Evolutionary conservation across 2,888 invertebrate genomes (phyloP), one percentile per base, ranked within the genome.

Genomic region (Mesorhabditis spiculigera): DNA sequence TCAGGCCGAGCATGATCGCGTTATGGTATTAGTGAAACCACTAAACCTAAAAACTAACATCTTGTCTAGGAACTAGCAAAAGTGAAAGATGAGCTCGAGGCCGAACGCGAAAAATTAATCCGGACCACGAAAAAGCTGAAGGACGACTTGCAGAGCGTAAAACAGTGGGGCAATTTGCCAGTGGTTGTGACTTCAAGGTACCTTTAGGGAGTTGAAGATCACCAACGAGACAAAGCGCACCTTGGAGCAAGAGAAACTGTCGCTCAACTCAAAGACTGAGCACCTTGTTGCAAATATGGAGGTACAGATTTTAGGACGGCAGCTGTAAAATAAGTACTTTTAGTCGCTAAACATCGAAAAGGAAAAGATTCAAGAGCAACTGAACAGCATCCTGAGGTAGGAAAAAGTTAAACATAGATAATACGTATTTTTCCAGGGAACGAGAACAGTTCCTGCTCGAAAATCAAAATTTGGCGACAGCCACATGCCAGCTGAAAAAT

Each of bases 31-130:
- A 63, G 28, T 63, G n/a, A 10, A 13, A 16, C 28, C 63, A 13
- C n/a, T 8, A 63, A 63, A 16, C 28, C 63, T 28, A 2, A 42
- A 41, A 42, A 58, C 1, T 16, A 8, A 2, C 5, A 4, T n/a
- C 5, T 3, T 10, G 28, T 65, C 58, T 58, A 80, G 82, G 79
- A 87, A 69, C 77, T 88, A 67, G 87, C 86, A 68, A 83, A 80
- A 64, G 72, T 87, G 43, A 87, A 87, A 71, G 82, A 83, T 42
- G 88, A 87, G 76, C 79, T 88, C 66, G 88, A 87, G 75, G 85
- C 85, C 62, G 88, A 88, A 71, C 86, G 87, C 71, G 79, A 81
- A 42, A 87, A 87, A 71, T 77, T 88, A 78, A 87, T 88, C 70
- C 72, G 81, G 28, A 86, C 87, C 64, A 86, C 87, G n/a, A 80